phyloP scores from a whole-genome alignment of 2,888 invertebrate genomes.

The Chymomyza caudatula region DNA sequence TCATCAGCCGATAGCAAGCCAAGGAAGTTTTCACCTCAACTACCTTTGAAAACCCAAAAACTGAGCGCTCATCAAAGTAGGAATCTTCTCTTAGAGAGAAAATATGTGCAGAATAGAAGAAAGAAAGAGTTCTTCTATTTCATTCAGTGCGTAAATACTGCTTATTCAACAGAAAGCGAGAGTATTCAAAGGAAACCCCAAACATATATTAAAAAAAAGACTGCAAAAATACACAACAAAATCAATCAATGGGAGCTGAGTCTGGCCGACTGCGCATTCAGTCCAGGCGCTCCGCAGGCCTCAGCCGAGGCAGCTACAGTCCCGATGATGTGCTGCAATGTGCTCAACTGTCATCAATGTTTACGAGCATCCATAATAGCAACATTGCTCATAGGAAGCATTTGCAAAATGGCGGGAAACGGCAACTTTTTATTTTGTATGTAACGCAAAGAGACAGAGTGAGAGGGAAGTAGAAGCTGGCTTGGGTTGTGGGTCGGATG shows the following conservation, averaged over 20 bases:
- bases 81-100: too few relatives aligned
- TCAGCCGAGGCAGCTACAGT: neutral
- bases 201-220: neutral
- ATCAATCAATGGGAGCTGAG: neutral
- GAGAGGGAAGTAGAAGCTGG: neutral
- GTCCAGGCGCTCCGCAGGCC: neutral
- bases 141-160: too few relatives aligned
- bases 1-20: too few relatives aligned
- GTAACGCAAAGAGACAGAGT: too few relatives aligned
- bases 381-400: slow-evolving; percentile 17
- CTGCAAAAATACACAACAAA: neutral
- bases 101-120: too few relatives aligned
- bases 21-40: too few relatives aligned
- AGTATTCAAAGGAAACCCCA: neutral
- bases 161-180: too few relatives aligned
- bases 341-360: slow-evolving; percentile 59
- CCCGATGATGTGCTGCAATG: neutral
- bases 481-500: slow-evolving; percentile 2
- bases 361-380: slow-evolving; percentile 61
- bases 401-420: neutral
- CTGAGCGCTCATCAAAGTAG: too few relatives aligned
- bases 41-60: too few relatives aligned
- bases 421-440: neutral
- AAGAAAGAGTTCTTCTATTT: too few relatives aligned
- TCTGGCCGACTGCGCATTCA: too few relatives aligned